Percentiles rank a stretch among this genome's conserved stretches.
phyloP scores from a whole-genome alignment of 2,113 vertebrate genomes.

The Pycnonotus jocosus region DNA sequence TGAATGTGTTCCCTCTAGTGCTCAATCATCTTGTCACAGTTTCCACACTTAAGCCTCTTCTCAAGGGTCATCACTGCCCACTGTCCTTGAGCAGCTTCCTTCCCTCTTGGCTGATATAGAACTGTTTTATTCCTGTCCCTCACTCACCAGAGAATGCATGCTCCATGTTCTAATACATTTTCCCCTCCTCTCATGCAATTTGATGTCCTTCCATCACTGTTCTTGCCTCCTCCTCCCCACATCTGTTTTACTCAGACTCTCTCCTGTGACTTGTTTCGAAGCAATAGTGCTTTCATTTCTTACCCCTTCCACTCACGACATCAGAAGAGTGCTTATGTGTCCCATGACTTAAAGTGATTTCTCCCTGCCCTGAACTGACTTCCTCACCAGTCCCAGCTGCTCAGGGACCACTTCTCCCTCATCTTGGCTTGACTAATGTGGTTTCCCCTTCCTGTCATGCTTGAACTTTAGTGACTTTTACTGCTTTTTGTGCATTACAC shows the following conservation, averaged over 20 bases:
- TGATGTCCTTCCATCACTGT: background rate
- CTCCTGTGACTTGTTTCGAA: background rate
- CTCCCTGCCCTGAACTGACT: background rate
- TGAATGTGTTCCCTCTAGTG: background rate
- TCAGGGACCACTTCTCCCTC: conserved; percentile 27
- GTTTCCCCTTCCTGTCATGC: conserved; percentile 14
- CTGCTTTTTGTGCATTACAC: background rate
- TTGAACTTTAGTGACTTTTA: conserved; percentile 45
- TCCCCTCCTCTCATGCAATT: background rate
- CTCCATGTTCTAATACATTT: background rate
- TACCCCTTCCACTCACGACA: background rate
- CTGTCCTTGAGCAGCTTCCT: background rate
- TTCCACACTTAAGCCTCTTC: background rate
- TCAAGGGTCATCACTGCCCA: accelerated
- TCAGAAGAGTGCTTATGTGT: background rate
- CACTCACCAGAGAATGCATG: background rate
- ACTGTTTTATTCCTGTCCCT: background rate
- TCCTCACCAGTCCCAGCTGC: conserved; percentile 48
- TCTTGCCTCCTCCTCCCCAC: background rate
- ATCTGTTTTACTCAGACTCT: background rate
- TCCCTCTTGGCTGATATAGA: background rate
- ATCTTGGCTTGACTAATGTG: conserved; percentile 14
- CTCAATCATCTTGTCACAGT: background rate
- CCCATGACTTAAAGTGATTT: background rate
- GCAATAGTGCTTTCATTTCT: background rate